Evolutionary conservation across 2,113 vertebrate genomes (phyloP).

Genomic region (Platichthys stellatus): DNA sequence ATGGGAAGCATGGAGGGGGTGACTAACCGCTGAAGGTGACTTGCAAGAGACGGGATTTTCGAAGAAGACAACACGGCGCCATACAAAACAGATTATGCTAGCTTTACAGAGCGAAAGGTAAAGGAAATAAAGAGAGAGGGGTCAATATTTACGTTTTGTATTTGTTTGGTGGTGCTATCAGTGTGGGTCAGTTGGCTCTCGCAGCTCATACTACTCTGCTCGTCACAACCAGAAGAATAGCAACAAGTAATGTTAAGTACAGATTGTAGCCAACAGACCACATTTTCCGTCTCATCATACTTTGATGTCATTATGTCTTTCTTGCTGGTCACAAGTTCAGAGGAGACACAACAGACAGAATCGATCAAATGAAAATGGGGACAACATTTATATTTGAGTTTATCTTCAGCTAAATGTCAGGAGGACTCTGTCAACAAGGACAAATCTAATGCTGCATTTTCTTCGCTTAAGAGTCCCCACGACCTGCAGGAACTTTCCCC

Average conservation of each 20-base stretch:
- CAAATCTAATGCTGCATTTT: constrained; percentile 1
- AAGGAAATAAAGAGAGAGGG: constrained; percentile 8
- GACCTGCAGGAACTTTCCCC: too few species aligned
- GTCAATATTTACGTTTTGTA: constrained; percentile 6
- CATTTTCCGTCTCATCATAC: background rate
- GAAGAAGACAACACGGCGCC: constrained; percentile 59
- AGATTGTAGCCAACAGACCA: background rate
- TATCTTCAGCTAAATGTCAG: background rate
- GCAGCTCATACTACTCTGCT: background rate
- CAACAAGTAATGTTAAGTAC: constrained; percentile 7
- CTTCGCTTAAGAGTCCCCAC: background rate
- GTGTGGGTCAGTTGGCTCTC: background rate
- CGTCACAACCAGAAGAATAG: background rate
- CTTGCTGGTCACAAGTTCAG: constrained; percentile 16
- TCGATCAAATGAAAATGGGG: constrained; percentile 22
- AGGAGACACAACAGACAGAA: constrained; percentile 12
- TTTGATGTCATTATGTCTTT: constrained; percentile 6
- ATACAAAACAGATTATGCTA: constrained; percentile 3
- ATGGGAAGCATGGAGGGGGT: constrained; percentile 45
- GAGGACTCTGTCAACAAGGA: background rate
- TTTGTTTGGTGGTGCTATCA: constrained; percentile 5
- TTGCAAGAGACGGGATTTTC: constrained; percentile 58
- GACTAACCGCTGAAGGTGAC: constrained; percentile 77
- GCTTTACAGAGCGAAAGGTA: background rate
- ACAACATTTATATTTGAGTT: constrained; percentile 18